Conservation (phyloP, 1,140 invertebrate genomes). For the Daktulosphaira vitifoliae region DNA sequence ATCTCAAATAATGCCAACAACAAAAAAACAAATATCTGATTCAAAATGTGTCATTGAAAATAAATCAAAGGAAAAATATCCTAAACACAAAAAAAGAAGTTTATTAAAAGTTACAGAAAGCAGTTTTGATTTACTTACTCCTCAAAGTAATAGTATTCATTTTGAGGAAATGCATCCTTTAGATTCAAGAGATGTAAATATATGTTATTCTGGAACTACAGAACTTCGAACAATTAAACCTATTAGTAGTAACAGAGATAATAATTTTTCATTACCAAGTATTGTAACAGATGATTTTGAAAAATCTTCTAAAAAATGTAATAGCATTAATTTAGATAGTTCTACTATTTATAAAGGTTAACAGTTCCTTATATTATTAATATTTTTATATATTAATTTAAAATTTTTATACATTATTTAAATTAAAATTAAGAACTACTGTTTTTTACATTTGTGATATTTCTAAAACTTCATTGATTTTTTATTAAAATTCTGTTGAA, state of each 20-base stretch:
- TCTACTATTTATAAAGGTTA: conserved; percentile 6
- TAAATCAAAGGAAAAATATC: conserved; percentile 11
- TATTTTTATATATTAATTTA: conserved; percentile 1
- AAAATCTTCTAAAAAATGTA: conserved; percentile 1
- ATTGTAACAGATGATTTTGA: conserved; percentile 16
- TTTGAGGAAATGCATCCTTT: conserved; percentile 47
- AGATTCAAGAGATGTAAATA: conserved; percentile 54
- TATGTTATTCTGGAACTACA: conserved; percentile 56
- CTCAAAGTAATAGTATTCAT: not conserved
- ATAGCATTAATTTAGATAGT: conserved; percentile 7
- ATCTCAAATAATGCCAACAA: conserved; percentile 1
- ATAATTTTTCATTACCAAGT: conserved; percentile 16
- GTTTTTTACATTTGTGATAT: too few relatives aligned
- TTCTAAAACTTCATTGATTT: too few relatives aligned
- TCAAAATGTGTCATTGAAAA: conserved; percentile 17
- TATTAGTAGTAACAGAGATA: conserved; percentile 20
- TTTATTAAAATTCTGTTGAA: too few relatives aligned
- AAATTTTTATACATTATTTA: conserved; percentile 4
- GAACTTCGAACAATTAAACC: conserved; percentile 54
- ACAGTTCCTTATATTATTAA: not conserved
- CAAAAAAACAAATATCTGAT: conserved; percentile 34
- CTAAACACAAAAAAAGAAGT: not conserved
- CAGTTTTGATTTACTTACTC: not conserved
- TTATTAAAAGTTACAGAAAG: conserved; percentile 8
- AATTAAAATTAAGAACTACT: too few relatives aligned